A percentile compares a stretch with the other conserved stretches of the same genome.
phyloP scores from a whole-genome alignment of 1,140 invertebrate genomes.

The Megalopta genalis region DNA sequence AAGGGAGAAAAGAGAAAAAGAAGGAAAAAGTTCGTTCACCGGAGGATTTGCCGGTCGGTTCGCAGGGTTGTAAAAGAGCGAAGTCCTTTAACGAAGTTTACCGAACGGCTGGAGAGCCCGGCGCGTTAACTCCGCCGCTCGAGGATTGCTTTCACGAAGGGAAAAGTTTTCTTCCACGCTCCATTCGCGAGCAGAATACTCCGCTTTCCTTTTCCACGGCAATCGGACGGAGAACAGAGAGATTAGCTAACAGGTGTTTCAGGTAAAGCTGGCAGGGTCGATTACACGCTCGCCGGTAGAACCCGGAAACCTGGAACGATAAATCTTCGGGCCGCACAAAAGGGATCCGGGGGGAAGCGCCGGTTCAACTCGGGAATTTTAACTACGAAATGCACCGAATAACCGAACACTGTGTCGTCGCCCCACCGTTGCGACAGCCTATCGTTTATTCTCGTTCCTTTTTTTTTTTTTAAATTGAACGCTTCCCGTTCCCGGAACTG shows the following conservation, averaged over 20 bases:
- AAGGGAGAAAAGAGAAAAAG: no score
- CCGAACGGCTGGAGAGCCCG: background rate
- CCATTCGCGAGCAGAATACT: background rate
- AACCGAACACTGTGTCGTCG: background rate
- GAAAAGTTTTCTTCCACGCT: constrained; percentile 15
- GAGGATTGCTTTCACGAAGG: constrained; percentile 7
- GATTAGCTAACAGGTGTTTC: constrained; percentile 48
- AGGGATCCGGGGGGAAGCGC: background rate
- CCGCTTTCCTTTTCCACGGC: background rate
- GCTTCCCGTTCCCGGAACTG: no score
- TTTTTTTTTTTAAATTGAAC: background rate
- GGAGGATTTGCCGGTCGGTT: background rate
- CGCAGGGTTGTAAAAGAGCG: background rate
- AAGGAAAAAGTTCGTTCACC: background rate
- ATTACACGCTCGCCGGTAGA: constrained; percentile 17
- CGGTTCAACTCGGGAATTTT: background rate
- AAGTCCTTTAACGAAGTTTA: constrained; percentile 11
- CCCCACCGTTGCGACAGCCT: background rate
- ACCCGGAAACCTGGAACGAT: constrained; percentile 7
- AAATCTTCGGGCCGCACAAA: constrained; percentile 40
- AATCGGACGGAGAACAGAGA: constrained; percentile 10
- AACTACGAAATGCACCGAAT: background rate
- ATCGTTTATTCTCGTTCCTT: background rate
- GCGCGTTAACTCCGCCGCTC: background rate
- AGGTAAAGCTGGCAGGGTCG: constrained; percentile 35